A percentile compares a stretch with the other conserved stretches of the same genome.
Evolutionary conservation across 2,888 invertebrate genomes (phyloP).

Genomic region (Drosophila putrida): DNA sequence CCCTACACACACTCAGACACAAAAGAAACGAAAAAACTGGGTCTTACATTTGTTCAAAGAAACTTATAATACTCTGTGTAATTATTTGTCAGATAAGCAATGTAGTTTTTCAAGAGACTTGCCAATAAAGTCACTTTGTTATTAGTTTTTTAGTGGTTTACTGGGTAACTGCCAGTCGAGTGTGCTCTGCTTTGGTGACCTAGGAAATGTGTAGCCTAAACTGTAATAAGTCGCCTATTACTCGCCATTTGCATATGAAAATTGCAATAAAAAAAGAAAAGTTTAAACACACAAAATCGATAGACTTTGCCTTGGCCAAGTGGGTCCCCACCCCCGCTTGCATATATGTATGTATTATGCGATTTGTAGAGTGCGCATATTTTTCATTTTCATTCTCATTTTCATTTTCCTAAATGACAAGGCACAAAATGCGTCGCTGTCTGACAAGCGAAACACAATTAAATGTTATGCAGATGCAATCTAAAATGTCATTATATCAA

Average conservation of each 20-base stretch:
- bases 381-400: conserved; percentile 40
- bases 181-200: not conserved
- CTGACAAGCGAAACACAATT: conserved; percentile 81
- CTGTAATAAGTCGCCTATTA: conserved; percentile 62
- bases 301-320: conserved; percentile 41
- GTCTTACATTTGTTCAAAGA: not conserved
- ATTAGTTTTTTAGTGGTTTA: not conserved
- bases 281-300: conserved; percentile 55
- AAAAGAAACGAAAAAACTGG: conserved; percentile 11
- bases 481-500: conserved; percentile 84
- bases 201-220: conserved; percentile 39
- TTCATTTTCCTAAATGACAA: conserved; percentile 72
- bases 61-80: conserved; percentile 11
- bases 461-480: conserved; percentile 84
- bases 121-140: not conserved
- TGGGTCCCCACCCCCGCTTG: not conserved
- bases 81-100: not conserved
- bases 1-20: conserved; percentile 19
- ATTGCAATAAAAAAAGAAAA: conserved; percentile 40
- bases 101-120: not conserved
- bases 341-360: conserved; percentile 11
- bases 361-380: conserved; percentile 44
- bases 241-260: conserved; percentile 63
- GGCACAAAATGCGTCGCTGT: conserved; percentile 75
- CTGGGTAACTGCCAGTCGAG: conserved; percentile 14